Conservation (phyloP, 2,888 invertebrate genomes). For the Onchidella celtica region DNA sequence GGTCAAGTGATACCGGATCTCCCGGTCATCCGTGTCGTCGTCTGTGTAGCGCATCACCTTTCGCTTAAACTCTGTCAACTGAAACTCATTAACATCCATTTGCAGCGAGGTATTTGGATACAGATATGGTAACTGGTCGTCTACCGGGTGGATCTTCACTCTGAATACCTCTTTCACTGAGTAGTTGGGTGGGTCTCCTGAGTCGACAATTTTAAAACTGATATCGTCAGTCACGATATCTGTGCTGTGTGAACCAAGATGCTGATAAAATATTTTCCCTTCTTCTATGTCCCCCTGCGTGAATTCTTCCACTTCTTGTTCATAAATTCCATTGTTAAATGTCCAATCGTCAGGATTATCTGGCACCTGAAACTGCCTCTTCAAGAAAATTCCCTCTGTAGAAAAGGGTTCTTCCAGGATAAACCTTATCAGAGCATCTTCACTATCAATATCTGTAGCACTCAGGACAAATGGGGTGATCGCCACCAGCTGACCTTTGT, state of each 20-base stretch:
- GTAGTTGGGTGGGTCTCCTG: constrained; percentile 76
- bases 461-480: constrained; percentile 76
- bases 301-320: constrained; percentile 72
- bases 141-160: constrained; percentile 77
- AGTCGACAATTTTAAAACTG: constrained; percentile 73
- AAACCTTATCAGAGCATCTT: constrained; percentile 73
- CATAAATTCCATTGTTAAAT: constrained; percentile 73
- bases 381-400: constrained; percentile 69
- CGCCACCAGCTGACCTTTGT: constrained; percentile 71
- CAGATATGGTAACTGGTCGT: constrained; percentile 76
- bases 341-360: constrained; percentile 74
- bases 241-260: constrained; percentile 70
- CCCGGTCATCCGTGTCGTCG: constrained; percentile 57
- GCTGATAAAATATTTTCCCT: constrained; percentile 77
- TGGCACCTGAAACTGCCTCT: constrained; percentile 70
- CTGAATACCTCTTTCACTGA: constrained; percentile 72
- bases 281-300: constrained; percentile 77
- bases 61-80: constrained; percentile 71
- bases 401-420: constrained; percentile 71
- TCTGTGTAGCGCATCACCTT: constrained; percentile 74
- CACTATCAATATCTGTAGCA: constrained; percentile 79
- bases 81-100: constrained; percentile 76
- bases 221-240: constrained; percentile 71
- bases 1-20: constrained; percentile 69
- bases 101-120: constrained; percentile 71